phyloP scores from a whole-genome alignment of 2,797 vertebrate genomes.

The Sebastes variabilis region DNA sequence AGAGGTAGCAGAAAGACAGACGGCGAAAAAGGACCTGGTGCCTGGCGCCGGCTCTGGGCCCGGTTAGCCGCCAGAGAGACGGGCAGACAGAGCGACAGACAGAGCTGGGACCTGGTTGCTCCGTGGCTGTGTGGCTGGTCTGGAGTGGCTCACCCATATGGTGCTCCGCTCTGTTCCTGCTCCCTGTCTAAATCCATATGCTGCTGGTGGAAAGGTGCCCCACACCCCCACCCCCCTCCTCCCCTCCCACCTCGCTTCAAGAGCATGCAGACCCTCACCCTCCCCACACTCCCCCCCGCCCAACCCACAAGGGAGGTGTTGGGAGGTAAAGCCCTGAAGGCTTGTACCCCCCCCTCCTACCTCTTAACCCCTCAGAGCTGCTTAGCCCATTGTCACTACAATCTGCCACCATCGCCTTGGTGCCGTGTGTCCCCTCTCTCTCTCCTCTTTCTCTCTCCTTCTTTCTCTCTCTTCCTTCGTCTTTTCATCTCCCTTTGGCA shows the following conservation, averaged over 20 bases:
- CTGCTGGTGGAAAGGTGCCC: conserved; percentile 90
- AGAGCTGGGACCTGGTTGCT: conserved; percentile 28
- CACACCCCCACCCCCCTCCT: conserved; percentile 69
- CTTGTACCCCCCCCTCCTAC: conserved; percentile 73
- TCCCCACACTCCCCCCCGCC: conserved; percentile 14
- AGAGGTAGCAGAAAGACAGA: conserved; percentile 62
- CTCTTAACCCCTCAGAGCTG: conserved; percentile 88
- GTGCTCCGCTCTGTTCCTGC: conserved; percentile 79
- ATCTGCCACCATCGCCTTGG: conserved; percentile 88
- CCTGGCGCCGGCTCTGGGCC: conserved; percentile 37
- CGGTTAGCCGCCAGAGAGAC: conserved; percentile 61
- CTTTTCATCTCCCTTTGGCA: conserved; percentile 85
- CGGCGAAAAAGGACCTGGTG: conserved; percentile 42
- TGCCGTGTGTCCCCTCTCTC: conserved; percentile 28
- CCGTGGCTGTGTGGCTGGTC: conserved; percentile 60
- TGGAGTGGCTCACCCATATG: conserved; percentile 92
- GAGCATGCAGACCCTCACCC: conserved; percentile 65
- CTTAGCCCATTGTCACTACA: conserved; percentile 93
- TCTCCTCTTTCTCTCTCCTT: conserved; percentile 10
- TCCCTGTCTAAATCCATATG: conserved; percentile 97
- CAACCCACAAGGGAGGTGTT: conserved; percentile 89
- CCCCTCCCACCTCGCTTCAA: conserved; percentile 74
- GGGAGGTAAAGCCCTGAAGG: conserved; percentile 96
- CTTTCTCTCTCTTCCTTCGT: conserved; percentile 40
- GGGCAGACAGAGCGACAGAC: conserved; percentile 36